Conservation (phyloP, 2,888 invertebrate species). For the Napeogenes inachia region DNA sequence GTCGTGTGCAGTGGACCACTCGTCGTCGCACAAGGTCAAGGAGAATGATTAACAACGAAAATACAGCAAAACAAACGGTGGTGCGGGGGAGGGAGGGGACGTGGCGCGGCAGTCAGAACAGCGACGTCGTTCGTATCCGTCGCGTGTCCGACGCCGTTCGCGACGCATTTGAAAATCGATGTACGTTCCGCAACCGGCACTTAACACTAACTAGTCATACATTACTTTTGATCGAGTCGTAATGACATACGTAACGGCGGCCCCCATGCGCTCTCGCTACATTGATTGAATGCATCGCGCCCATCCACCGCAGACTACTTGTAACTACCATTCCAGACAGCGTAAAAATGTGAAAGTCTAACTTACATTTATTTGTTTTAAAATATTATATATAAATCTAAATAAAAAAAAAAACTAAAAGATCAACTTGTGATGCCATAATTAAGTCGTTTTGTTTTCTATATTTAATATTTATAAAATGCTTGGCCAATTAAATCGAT, state of each 20-base stretch:
- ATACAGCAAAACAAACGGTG: slow-evolving; percentile 74
- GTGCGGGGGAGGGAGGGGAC: slow-evolving; percentile 63
- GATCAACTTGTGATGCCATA: not conserved
- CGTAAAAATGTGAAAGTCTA: slow-evolving; percentile 18
- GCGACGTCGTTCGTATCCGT: slow-evolving; percentile 69
- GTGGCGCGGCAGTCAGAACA: slow-evolving; percentile 68
- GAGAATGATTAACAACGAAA: slow-evolving; percentile 79
- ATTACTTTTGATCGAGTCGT: slow-evolving; percentile 53
- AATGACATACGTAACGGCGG: slow-evolving; percentile 52
- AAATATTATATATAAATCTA: not conserved
- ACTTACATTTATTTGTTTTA: slow-evolving; percentile 10
- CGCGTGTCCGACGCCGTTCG: slow-evolving; percentile 64
- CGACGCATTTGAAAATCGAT: slow-evolving; percentile 73
- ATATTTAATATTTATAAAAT: no score
- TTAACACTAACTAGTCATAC: slow-evolving; percentile 53
- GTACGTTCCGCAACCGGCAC: slow-evolving; percentile 71
- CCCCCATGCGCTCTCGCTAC: slow-evolving; percentile 49
- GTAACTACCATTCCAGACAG: slow-evolving; percentile 19
- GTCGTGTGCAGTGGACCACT: slow-evolving; percentile 77
- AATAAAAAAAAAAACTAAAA: not conserved
- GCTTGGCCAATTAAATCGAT: no score
- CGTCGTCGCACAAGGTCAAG: slow-evolving; percentile 77
- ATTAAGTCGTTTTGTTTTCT: no score
- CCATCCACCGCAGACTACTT: slow-evolving; percentile 19
- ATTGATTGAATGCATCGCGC: slow-evolving; percentile 53